Base-by-base conservation (phyloP, 2,888 invertebrate species). In the Eulithis prunata region DNA sequence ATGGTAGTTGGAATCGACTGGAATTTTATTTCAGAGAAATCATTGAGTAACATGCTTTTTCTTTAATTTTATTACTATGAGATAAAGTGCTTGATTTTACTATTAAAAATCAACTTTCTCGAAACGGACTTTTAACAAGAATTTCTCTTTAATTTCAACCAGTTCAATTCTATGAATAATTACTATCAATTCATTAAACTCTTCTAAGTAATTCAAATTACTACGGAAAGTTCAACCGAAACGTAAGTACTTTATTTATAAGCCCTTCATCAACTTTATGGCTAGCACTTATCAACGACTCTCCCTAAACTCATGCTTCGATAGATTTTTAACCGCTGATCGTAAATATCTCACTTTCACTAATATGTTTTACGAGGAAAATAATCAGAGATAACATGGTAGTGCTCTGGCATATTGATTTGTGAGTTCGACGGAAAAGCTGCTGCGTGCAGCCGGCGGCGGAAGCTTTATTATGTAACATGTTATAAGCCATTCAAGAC, bases 261-360 rank as follows among this genome's bases (percentile, higher is more conserved):
- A 80, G 86, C 87, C 88, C 88, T 88, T 88, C 83, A 86, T 88
- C 83, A 85, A 77, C 66, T 85, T 86, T 86, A 86, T 87, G 72
- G 74, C 84, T 75, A 71, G 73, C 74, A 75, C 71, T 77, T 75
- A 78, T 75, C 73, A 72, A 68, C 70, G 71, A 63, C 79, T 81
- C 81, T 83, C 81, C 83, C 82, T 81, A 73, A 71, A 78, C 74
- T 75, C 78, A 75, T 72, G 71, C 71, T 74, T 75, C 71, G 72
- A 78, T 81, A 78, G 72, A 73, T 47, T 78, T 85, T 86, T 84
- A 82, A 82, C 75, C 69, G 73, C 73, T 77, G 70, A 70, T 78
- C 73, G 80, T 85, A 84, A 84, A 86, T 80, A 80, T 78, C 79
- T 81, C 74, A 86, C 87, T 87, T 87, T 88, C 86, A 80, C 82